phyloP scores from a whole-genome alignment of 2,113 vertebrate genomes.

The Salvelinus alpinus region DNA sequence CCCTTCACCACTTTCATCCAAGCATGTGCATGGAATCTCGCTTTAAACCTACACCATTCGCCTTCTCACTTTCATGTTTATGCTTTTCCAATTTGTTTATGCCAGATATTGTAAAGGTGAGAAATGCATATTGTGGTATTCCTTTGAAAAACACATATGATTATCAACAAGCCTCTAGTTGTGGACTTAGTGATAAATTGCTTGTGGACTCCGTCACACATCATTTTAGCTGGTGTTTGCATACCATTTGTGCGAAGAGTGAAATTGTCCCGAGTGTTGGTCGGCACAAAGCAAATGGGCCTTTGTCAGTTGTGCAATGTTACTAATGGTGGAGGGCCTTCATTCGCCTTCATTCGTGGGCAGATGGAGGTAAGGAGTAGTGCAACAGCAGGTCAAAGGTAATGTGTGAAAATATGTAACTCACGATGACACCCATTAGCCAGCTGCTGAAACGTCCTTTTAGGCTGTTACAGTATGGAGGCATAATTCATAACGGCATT shows the following conservation, averaged over 20 bases:
- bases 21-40: not conserved
- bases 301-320: constrained; percentile 10
- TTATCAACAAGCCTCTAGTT: not conserved
- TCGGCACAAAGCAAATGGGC: constrained; percentile 11
- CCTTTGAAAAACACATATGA: not conserved
- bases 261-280: constrained; percentile 1
- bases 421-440: not conserved
- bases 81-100: not conserved
- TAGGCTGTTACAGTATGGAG: not conserved
- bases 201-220: not conserved
- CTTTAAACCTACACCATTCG: not conserved
- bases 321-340: not conserved
- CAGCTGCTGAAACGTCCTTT: not conserved
- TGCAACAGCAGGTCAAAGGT: not conserved
- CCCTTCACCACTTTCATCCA: not conserved
- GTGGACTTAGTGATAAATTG: not conserved
- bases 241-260: not conserved
- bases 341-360: not conserved
- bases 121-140: not conserved
- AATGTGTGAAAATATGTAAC: constrained; percentile 9
- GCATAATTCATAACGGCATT: not conserved
- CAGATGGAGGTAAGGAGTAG: not conserved
- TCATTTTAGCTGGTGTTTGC: not conserved
- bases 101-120: not conserved
- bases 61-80: not conserved